Evolutionary conservation across 2,888 invertebrate genomes (phyloP).

Genomic region (Lepidochitona cinerea): DNA sequence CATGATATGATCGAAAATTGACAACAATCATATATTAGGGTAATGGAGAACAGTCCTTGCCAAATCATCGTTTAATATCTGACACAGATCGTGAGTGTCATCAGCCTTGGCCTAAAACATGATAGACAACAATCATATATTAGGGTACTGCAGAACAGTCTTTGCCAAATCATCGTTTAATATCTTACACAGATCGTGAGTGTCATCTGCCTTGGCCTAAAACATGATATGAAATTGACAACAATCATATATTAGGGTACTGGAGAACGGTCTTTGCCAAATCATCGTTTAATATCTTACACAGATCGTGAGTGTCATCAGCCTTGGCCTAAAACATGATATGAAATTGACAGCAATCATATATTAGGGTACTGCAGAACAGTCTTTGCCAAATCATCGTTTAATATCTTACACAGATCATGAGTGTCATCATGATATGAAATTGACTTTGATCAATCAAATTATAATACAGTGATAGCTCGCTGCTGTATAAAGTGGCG

Average conservation of each 20-base stretch:
- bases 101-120: conserved; percentile 73
- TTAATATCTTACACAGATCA: conserved; percentile 72
- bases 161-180: conserved; percentile 74
- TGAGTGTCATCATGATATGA: conserved; percentile 73
- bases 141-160: conserved; percentile 71
- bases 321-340: conserved; percentile 74
- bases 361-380: conserved; percentile 70
- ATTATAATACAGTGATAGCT: too few relatives aligned
- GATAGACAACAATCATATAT: too few relatives aligned
- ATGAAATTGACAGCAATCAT: too few relatives aligned
- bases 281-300: conserved; percentile 74
- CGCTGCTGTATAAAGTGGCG: too few relatives aligned
- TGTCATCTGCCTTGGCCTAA: conserved; percentile 74
- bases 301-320: conserved; percentile 72
- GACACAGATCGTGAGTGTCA: conserved; percentile 72
- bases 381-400: conserved; percentile 73
- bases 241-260: conserved; percentile 70
- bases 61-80: conserved; percentile 74
- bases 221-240: too few relatives aligned
- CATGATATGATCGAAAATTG: too few relatives aligned
- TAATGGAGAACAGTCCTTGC: conserved; percentile 70
- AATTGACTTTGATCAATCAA: too few relatives aligned
- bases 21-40: too few relatives aligned
- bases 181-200: conserved; percentile 72
- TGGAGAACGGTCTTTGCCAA: conserved; percentile 71